Base-by-base conservation (phyloP, 2,113 vertebrate genomes). In the Isurus oxyrinchus region DNA sequence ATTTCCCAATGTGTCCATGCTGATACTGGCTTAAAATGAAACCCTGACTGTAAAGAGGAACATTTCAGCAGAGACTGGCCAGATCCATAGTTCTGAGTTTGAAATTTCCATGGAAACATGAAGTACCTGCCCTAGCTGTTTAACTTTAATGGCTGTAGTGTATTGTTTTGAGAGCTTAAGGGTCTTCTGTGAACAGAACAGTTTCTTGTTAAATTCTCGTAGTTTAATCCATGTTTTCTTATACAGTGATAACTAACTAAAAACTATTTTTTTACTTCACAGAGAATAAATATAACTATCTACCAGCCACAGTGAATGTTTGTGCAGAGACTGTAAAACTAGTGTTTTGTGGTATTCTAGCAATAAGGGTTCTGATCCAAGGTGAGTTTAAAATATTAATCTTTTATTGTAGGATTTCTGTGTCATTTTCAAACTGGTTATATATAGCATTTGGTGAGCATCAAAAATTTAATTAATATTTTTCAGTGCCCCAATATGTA, bases 251-350 rank as follows among this genome's bases (percentile, higher is more conserved):
- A 69, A 69, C 93, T 25, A 72, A 49, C 40, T 57, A 59, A 14
- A 69, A 72, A 5, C 7, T 69, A 21, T 13, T 95, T 95, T 97
- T 97, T 84, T 96, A 67, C 97, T 97, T 97, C 97, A 66, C 98
- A 99, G 99, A 99, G 53, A 99, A 98, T 97, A 99, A 98, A 96
- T 99, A 99, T 25, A 99, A 99, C 97, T 99, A 99, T 97, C 98
- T 99, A 96, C 99, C 99, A 81, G 98, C 99, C 0, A 99, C 99
- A 35, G 99, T 99, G 97, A 99, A 99, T 97, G 98, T 99, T n/a
- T 98, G 99, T 91, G 99, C 99, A 72, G 99, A 99, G 97, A 97
- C 98, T 69, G 98, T 99, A 91, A 99, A 99, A 96, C 97, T 99
- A 81, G 79, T 98, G 84, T 98, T 99, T 96, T 99, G 99, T 96